A percentile compares a stretch with the other conserved stretches of the same genome.
These are phyloP conservation scores for Datnioides undecimradiatus DNA, from an alignment of 2,113 vertebrate genomes.

Conservation along the genomic window DNA sequence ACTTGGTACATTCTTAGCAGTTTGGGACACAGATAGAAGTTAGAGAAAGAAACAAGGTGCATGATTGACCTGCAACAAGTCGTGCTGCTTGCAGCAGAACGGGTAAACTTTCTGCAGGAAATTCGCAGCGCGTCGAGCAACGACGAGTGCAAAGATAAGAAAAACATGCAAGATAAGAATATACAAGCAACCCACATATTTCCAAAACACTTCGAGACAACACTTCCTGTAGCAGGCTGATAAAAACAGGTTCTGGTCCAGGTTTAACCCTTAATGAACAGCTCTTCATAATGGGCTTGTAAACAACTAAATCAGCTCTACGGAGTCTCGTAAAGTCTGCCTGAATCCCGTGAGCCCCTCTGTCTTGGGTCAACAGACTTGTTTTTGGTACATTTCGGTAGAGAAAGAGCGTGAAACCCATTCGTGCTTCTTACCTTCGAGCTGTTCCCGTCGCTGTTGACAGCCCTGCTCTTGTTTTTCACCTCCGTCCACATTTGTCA, in stretches of 20 bases:
- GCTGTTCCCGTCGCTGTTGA: not conserved
- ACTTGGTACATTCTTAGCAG: too few species aligned
- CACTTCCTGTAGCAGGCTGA: not conserved
- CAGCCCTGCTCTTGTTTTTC: slow-evolving; percentile 38
- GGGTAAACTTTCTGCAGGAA: slow-evolving; percentile 31
- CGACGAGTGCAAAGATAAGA: slow-evolving; percentile 11
- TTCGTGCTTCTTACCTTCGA: slow-evolving; percentile 56
- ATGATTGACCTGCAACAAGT: not conserved
- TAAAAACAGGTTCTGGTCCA: not conserved
- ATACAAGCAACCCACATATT: not conserved
- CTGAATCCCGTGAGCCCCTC: too few species aligned
- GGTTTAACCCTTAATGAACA: not conserved
- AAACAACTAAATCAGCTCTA: not conserved
- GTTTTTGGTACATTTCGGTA: not conserved
- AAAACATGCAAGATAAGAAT: not conserved
- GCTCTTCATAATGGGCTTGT: not conserved
- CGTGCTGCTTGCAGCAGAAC: not conserved
- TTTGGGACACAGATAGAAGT: too few species aligned
- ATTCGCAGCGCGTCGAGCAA: not conserved
- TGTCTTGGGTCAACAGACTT: not conserved
- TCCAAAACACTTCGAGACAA: not conserved
- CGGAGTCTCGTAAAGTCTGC: not conserved
- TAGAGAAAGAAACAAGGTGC: not conserved
- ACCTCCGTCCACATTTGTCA: slow-evolving; percentile 53
- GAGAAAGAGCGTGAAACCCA: not conserved